These are phyloP conservation scores for Cordilura impudica DNA, from an alignment of 2,888 invertebrate species.

Conservation along the genomic window DNA sequence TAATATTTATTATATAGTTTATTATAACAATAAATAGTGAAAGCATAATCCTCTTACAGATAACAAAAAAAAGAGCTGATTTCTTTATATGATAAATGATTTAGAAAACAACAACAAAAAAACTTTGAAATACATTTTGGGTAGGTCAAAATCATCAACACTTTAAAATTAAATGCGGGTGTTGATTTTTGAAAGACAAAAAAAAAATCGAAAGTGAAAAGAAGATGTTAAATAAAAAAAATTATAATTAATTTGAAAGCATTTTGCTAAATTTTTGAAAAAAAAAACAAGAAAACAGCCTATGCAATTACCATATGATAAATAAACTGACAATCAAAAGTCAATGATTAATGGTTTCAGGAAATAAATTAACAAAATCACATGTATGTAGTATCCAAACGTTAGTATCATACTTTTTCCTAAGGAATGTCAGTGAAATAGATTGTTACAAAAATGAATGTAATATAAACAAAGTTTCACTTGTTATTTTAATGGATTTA, in stretches of 20 bases:
- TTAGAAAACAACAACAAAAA: constrained; percentile 3
- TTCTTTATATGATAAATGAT: constrained; percentile 32
- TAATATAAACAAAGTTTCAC: constrained; percentile 56
- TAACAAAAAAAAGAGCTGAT: constrained; percentile 6
- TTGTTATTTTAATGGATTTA: constrained; percentile 59
- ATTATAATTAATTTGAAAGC: constrained; percentile 1
- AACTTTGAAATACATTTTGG: constrained; percentile 22
- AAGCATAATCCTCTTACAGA: constrained; percentile 53
- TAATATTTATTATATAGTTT: constrained; percentile 19
- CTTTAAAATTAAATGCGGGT: constrained; percentile 47
- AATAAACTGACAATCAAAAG: neutral
- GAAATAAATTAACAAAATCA: constrained; percentile 9
- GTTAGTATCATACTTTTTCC: constrained; percentile 36
- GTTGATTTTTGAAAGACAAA: constrained; percentile 21
- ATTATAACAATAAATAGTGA: constrained; percentile 35
- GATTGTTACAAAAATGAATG: constrained; percentile 30
- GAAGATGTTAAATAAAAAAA: constrained; percentile 28
- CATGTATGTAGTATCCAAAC: neutral
- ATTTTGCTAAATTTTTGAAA: neutral
- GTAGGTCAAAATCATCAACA: constrained; percentile 31
- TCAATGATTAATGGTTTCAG: constrained; percentile 41
- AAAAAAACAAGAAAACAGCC: neutral
- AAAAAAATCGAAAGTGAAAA: constrained; percentile 20
- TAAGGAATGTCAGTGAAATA: constrained; percentile 40
- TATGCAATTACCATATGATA: constrained; percentile 13